A percentile compares a stretch with the other conserved stretches of the same genome.
These are phyloP conservation scores for Drosophila mettleri DNA, from an alignment of 2,888 invertebrate genomes.

Conservation along the genomic window DNA sequence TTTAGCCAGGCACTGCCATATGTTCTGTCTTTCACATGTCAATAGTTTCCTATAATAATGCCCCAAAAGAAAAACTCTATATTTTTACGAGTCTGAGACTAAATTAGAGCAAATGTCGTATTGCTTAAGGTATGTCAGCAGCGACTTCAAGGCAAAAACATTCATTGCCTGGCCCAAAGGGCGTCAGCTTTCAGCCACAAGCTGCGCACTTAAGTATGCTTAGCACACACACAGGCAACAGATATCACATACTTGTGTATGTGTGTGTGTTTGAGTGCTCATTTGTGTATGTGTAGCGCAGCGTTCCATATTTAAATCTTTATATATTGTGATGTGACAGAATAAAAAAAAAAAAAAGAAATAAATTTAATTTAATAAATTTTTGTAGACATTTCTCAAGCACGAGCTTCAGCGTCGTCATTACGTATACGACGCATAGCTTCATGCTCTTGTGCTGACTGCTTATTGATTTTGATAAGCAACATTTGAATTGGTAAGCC, in stretches of 20 bases:
- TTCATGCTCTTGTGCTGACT: conserved; percentile 13
- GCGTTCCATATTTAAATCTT: conserved; percentile 16
- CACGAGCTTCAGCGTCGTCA: conserved; percentile 1
- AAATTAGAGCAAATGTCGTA: background rate
- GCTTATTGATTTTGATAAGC: conserved; percentile 55
- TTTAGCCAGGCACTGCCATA: no score
- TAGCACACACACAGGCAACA: conserved; percentile 40
- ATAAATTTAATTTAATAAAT: conserved; percentile 30
- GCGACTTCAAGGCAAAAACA: background rate
- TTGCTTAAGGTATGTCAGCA: background rate
- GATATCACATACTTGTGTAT: background rate
- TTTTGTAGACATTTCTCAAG: conserved; percentile 8
- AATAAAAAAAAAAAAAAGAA: background rate
- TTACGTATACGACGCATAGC: conserved; percentile 46
- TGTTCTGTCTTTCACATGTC: no score
- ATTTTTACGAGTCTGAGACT: fast-evolving
- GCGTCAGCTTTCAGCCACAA: conserved; percentile 22
- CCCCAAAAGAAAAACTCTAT: background rate
- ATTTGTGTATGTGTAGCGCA: conserved; percentile 14
- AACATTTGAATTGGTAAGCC: conserved; percentile 45
- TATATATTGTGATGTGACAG: conserved; percentile 40
- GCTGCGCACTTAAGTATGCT: conserved; percentile 58
- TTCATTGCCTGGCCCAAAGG: background rate
- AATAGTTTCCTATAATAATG: no score
- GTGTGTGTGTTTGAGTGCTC: conserved; percentile 6